Base-by-base conservation (phyloP, 2,888 invertebrate genomes). In the Sturmia bella region DNA sequence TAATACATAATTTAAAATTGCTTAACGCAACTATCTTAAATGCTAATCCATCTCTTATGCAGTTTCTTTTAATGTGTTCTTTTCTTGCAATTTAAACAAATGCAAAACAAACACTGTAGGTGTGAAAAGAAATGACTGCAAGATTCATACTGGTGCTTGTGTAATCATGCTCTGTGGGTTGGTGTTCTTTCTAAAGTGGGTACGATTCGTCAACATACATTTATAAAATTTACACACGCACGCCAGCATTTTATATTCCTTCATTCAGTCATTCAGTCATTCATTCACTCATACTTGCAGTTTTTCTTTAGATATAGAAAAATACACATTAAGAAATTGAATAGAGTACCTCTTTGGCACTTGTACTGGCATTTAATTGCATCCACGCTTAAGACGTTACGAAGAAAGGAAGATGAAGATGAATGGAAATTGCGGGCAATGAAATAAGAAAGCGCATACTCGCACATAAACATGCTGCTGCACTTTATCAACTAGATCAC, bases 401-500 rank as follows among this genome's bases (percentile, higher is more conserved):
- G n/a, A 19, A 24, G 9, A 54, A 39, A 13, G 12, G n/a, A 56
- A 52, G 27, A 63, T 61, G 61, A 75, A 73, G 59, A 68, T 69
- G 73, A 63, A 66, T 66, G 45, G 41, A 39, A 37, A 45, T 43
- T 48, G 32, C 32, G 1, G 45, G 9, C 24, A 56, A 39, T 56
- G 21, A n/a, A 19, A 6, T 41, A 37, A 43, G 37, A 59, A 59
- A 39, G 59, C 27, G 32, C 41, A 48, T 32, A 61, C 43, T 48
- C 41, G 54, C 41, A 61, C 43, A 56, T 45, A 74, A 61, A 63
- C 74, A 75, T 72, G 70, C 50, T 72, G 61, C 64, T 80, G 61
- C 63, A 69, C 73, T 81, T 77, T 77, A 81, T 77, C 81, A 73
- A 63, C 73, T 69, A 63, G 69, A 74, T 74, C 57, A 69, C 64